Base-by-base conservation (phyloP, 2,113 vertebrate species). In the Garra rufa region DNA sequence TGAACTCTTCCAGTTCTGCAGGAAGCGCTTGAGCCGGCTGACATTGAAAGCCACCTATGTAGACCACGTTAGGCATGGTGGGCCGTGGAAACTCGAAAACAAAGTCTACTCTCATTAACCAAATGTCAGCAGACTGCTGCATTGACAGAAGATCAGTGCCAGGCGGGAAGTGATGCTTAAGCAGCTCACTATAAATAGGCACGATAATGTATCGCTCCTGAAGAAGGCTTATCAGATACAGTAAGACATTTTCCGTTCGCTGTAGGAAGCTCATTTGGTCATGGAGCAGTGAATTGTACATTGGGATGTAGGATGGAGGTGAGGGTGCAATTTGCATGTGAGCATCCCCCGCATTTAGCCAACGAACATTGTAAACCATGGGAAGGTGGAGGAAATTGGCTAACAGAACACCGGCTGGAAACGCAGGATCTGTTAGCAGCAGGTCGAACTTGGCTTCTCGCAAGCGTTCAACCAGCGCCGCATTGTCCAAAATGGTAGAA, bases 301-400 rank as follows among this genome's bases (percentile, higher is more conserved):
- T 65, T 0, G 94, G 94, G 6, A 95, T 85, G 19, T 93, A 93
- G 11, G 94, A 95, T 24, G 90, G 65, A 3, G 93, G 93, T 1
- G 93, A 93, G 0, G 90, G 94, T 3, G 93, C 93, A 0, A 91
- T 86, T 30, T 86, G 83, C 4, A 92, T 89, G 85, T 90, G 95
- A 2, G 84, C 88, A 9, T 95, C 95, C 2, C 93, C 94, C 1
- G 13, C 84, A 79, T 93, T 92, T 6, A 93, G 88, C 92, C 92
- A 95, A 34, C 94, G 93, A 28, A 93, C 92, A 44, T 94, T 94
- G 63, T 91, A 94, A 83, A 95, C 92, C 88, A 94, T 88, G 0
- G 94, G 94, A 65, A 95, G 76, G 59, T 92, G 87, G 7, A 95
- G 91, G 73, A 93, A 93, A 75, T 90, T 78, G 14, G 92, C 94